A percentile compares a stretch with the other conserved stretches of the same genome.
Conservation (phyloP, 2,797 vertebrate genomes). For the Peromyscus nudipes region DNA sequence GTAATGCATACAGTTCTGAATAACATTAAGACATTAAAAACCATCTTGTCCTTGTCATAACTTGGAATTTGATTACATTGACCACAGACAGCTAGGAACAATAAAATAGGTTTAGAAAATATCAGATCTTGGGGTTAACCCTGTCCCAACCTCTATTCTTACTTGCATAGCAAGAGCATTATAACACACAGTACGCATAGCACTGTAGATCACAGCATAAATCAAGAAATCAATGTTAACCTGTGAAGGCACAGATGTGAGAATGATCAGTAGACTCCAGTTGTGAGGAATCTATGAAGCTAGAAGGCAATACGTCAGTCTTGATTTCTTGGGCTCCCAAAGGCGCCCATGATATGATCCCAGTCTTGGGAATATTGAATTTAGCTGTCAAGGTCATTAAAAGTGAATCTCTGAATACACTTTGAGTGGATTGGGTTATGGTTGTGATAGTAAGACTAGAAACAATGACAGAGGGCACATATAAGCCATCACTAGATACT, state of each 20-base stretch:
- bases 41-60: slow-evolving; percentile 43
- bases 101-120: neutral
- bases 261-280: neutral
- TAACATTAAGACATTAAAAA: slow-evolving; percentile 58
- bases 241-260: neutral
- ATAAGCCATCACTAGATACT: neutral
- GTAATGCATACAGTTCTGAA: slow-evolving; percentile 50
- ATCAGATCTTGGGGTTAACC: neutral
- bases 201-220: neutral
- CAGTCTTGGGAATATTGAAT: neutral
- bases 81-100: slow-evolving; percentile 8
- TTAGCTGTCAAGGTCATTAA: neutral
- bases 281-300: neutral
- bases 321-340: neutral
- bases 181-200: neutral
- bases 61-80: slow-evolving; percentile 29
- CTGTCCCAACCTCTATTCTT: neutral
- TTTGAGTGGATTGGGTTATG: neutral
- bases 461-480: neutral
- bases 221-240: slow-evolving; percentile 27
- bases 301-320: neutral
- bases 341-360: neutral
- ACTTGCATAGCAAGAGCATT: neutral
- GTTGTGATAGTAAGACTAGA: neutral
- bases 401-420: neutral